Percentiles rank a stretch among this genome's conserved stretches.
Evolutionary conservation across 92 coral and sea anemone species (phyloP).

Genomic region (Epizoanthus fatuus): DNA sequence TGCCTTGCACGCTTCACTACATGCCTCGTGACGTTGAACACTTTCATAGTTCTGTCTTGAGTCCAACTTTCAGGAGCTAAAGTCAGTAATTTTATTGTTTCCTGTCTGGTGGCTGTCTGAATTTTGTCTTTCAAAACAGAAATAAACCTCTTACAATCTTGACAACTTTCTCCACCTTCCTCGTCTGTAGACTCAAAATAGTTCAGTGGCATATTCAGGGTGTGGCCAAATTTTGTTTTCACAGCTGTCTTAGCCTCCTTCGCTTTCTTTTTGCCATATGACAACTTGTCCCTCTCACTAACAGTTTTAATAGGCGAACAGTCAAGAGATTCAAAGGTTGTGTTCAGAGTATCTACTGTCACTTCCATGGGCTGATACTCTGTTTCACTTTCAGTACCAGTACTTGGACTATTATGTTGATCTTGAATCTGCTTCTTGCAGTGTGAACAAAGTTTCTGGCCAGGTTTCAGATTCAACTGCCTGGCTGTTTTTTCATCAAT

Average conservation of each 20-base stretch:
- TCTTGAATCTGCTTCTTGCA: constrained; percentile 18
- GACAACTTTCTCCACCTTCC: background rate
- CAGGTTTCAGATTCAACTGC: constrained; percentile 14
- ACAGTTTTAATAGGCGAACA: constrained; percentile 1
- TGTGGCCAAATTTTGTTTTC: background rate
- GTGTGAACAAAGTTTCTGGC: constrained; percentile 11
- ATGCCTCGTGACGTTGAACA: background rate
- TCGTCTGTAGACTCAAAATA: background rate
- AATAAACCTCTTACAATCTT: background rate
- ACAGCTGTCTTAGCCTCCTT: constrained; percentile 12
- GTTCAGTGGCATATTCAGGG: background rate
- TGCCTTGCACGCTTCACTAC: background rate
- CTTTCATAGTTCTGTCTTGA: background rate
- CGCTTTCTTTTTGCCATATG: background rate
- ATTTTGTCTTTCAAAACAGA: background rate
- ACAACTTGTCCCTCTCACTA: constrained; percentile 4
- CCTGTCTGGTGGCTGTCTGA: background rate
- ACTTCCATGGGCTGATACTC: constrained; percentile 24
- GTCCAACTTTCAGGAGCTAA: constrained; percentile 12
- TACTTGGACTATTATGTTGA: background rate
- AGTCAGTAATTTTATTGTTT: constrained; percentile 11
- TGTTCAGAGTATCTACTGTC: constrained; percentile 14
- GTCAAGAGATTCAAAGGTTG: background rate
- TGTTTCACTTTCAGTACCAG: background rate
- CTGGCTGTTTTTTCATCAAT: constrained; percentile 19